phyloP scores from a whole-genome alignment of 1,140 invertebrate genomes.

The Tachypleus tridentatus region DNA sequence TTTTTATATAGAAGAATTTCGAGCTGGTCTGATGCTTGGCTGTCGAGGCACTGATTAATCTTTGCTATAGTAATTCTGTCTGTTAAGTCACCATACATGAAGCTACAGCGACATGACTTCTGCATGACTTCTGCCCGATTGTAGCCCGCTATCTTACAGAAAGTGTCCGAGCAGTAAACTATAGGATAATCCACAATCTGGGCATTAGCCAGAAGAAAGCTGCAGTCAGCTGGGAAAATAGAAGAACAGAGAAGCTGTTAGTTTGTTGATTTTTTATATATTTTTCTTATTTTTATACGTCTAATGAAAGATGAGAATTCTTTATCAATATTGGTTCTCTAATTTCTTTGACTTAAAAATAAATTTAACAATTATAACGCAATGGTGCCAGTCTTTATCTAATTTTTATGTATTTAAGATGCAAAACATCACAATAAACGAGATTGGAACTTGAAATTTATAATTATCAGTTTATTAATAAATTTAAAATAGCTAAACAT shows the following conservation, averaged over 20 bases:
- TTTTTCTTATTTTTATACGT: too few species aligned
- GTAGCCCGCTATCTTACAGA: constrained; percentile 98
- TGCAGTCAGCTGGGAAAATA: constrained; percentile 75
- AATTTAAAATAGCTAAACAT: too few species aligned
- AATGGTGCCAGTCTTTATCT: too few species aligned
- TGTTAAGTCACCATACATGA: constrained; percentile 99
- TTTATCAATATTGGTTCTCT: too few species aligned
- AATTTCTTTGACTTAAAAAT: too few species aligned
- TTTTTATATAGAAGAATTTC: constrained; percentile 99
- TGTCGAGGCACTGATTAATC: constrained; percentile 86
- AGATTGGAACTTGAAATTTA: too few species aligned
- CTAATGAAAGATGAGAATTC: too few species aligned
- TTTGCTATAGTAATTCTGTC: constrained; percentile 87
- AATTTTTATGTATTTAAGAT: too few species aligned
- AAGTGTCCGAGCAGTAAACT: constrained; percentile 99
- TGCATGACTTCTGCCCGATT: constrained; percentile 94
- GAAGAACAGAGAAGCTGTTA: neutral
- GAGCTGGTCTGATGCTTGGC: constrained; percentile 79
- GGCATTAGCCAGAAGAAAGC: constrained; percentile 97
- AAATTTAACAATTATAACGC: too few species aligned
- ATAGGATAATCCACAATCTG: constrained; percentile 99
- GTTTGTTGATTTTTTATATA: too few species aligned
- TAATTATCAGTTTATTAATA: too few species aligned
- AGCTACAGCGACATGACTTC: constrained; percentile 82
- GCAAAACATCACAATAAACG: too few species aligned